Conservation (phyloP, 2,113 vertebrate genomes). For the Argyrosomus japonicus region DNA sequence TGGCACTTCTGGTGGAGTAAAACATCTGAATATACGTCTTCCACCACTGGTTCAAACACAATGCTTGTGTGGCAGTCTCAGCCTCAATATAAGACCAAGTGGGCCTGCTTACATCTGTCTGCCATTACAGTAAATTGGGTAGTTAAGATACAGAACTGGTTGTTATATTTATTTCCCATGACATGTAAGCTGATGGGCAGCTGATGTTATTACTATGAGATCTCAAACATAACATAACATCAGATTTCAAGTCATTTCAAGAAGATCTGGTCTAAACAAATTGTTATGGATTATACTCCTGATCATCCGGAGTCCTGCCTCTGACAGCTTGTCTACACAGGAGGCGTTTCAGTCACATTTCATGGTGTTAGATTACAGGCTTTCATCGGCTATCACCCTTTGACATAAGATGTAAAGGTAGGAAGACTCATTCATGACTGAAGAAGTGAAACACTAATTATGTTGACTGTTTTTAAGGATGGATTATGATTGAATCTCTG, state of each 20-base stretch:
- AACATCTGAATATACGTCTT: background rate
- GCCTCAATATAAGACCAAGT: background rate
- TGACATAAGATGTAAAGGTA: too few species aligned
- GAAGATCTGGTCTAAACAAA: background rate
- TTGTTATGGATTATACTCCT: background rate
- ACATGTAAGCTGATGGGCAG: background rate
- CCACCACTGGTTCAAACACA: background rate
- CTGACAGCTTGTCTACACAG: background rate
- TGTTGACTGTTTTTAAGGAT: background rate
- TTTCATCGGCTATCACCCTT: background rate
- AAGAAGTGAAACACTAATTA: background rate
- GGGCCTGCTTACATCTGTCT: conserved; percentile 24
- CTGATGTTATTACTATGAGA: background rate
- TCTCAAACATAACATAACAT: background rate
- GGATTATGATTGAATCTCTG: background rate
- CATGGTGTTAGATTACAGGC: background rate
- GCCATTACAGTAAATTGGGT: conserved; percentile 34
- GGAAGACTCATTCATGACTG: background rate
- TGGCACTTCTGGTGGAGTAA: too few species aligned
- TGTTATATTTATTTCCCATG: conserved; percentile 15
- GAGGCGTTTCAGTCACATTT: background rate
- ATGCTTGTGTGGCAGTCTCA: background rate
- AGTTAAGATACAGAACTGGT: conserved; percentile 12
- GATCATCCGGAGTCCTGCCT: background rate
- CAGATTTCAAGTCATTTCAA: background rate